phyloP scores from a whole-genome alignment of 2,888 invertebrate species.

The Eurytoma adleriae region DNA sequence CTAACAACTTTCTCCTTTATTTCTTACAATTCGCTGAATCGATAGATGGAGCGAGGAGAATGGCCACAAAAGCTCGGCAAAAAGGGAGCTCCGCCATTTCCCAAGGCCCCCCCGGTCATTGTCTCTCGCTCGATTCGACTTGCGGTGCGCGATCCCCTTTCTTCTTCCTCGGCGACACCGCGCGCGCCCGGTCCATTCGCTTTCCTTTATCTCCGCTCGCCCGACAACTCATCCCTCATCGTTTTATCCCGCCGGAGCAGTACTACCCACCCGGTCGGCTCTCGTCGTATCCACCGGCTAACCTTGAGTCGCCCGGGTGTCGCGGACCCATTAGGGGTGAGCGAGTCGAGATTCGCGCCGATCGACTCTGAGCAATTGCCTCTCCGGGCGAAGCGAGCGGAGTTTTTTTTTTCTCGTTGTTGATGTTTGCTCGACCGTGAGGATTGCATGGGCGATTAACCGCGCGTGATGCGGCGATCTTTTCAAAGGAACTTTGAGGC shows the following conservation, averaged over 20 bases:
- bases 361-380: too few species aligned
- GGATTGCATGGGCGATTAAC: not conserved
- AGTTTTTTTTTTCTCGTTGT: too few species aligned
- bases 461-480: not conserved
- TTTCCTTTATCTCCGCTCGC: not conserved
- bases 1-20: slow-evolving; percentile 14
- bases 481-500: too few species aligned
- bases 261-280: not conserved
- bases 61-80: not conserved
- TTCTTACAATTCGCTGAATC: slow-evolving; percentile 35
- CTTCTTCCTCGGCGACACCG: slow-evolving; percentile 2
- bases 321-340: not conserved
- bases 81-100: slow-evolving; percentile 23
- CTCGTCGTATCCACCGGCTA: not conserved
- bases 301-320: not conserved
- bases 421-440: too few species aligned
- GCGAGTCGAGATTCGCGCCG: not conserved
- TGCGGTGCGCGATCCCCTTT: not conserved
- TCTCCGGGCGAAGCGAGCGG: too few species aligned
- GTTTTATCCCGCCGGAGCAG: not conserved
- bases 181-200: not conserved
- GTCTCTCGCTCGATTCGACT: slow-evolving; percentile 13
- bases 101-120: not conserved
- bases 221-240: not conserved
- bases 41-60: slow-evolving; percentile 3